Conservation (phyloP, 2,888 invertebrate genomes). For the Pardosa pseudoannulata region DNA sequence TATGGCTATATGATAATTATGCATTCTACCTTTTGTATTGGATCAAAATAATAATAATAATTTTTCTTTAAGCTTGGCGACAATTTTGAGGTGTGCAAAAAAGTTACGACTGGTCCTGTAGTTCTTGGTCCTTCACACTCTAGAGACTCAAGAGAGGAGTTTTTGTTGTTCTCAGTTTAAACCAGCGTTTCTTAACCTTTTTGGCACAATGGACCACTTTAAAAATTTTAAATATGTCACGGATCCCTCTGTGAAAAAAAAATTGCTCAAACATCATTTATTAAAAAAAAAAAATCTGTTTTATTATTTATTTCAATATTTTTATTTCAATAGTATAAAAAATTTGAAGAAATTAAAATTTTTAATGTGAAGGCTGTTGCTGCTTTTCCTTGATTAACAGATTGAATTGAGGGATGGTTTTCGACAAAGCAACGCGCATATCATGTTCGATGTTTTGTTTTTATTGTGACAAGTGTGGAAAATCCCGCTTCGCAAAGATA, state of each 20-base stretch:
- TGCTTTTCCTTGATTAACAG: constrained; percentile 51
- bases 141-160: no score
- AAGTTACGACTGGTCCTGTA: no score
- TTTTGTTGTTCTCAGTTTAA: no score
- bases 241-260: constrained; percentile 53
- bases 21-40: no score
- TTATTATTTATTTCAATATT: constrained; percentile 58
- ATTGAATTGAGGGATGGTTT: constrained; percentile 55
- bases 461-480: constrained; percentile 40
- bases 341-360: constrained; percentile 45
- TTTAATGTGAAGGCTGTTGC: constrained; percentile 55
- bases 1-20: no score
- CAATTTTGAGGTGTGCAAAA: no score
- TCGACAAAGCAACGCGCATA: constrained; percentile 50
- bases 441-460: constrained; percentile 36
- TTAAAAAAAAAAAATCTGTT: constrained; percentile 62
- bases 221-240: constrained; percentile 53
- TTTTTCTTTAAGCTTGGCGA: no score
- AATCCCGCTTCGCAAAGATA: constrained; percentile 40
- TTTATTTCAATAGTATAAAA: constrained; percentile 53
- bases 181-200: constrained; percentile 41
- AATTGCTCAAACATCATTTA: constrained; percentile 49
- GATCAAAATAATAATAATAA: no score
- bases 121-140: no score
- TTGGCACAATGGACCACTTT: constrained; percentile 57